Conservation (phyloP, 2,888 invertebrate genomes). For the Conchocele bisecta region DNA sequence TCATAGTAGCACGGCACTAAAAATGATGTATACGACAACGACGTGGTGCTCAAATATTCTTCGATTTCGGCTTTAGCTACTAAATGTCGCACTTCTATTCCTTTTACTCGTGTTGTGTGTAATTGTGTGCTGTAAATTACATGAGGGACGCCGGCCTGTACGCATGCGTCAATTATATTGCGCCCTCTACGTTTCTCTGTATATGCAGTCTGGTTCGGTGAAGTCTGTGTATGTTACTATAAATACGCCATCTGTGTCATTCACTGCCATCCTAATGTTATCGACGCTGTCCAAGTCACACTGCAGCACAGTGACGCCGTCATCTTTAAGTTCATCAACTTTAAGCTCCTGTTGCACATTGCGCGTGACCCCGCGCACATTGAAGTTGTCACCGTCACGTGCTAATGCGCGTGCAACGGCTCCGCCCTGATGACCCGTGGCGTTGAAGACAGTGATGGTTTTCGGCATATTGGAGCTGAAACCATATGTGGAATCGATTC, state of each 20-base stretch:
- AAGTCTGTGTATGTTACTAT: constrained; percentile 75
- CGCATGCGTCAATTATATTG: constrained; percentile 76
- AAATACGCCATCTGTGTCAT: constrained; percentile 70
- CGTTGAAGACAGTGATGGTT: constrained; percentile 72
- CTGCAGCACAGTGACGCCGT: constrained; percentile 61
- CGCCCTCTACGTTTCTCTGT: constrained; percentile 72
- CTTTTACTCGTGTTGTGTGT: constrained; percentile 70
- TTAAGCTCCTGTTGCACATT: constrained; percentile 61
- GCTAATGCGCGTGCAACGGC: constrained; percentile 70
- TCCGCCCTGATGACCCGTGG: constrained; percentile 71
- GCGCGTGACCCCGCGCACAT: constrained; percentile 68
- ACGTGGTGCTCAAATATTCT: constrained; percentile 68
- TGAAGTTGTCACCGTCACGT: constrained; percentile 56
- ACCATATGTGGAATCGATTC: no score
- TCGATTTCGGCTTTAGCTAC: constrained; percentile 78
- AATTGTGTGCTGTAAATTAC: constrained; percentile 78
- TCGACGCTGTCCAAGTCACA: constrained; percentile 64
- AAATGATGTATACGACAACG: constrained; percentile 73
- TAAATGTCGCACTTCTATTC: constrained; percentile 74
- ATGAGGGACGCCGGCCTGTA: constrained; percentile 64
- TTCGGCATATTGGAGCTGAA: constrained; percentile 58
- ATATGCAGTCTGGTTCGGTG: constrained; percentile 66
- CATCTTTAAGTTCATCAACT: constrained; percentile 54
- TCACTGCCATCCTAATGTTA: constrained; percentile 58
- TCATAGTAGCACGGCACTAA: constrained; percentile 77